Evolutionary conservation across 2,888 invertebrate species (phyloP).

Genomic region (Tribolium freemani): DNA sequence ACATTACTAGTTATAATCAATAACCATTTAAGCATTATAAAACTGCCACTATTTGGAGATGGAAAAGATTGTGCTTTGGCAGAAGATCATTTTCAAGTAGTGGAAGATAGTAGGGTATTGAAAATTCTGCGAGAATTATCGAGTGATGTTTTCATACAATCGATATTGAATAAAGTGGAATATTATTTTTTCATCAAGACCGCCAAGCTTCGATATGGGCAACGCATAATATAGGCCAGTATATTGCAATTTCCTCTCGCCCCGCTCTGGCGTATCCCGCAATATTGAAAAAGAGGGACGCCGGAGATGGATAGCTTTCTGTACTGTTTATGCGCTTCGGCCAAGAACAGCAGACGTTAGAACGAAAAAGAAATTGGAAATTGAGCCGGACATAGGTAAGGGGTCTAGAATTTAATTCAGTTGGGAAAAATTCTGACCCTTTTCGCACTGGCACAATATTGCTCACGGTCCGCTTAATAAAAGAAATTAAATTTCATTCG

Average conservation of each 20-base stretch:
- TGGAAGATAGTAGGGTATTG: background rate
- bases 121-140: conserved; percentile 37
- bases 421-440: conserved; percentile 57
- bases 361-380: conserved; percentile 60
- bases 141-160: conserved; percentile 46
- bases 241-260: conserved; percentile 60
- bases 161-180: conserved; percentile 56
- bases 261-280: conserved; percentile 46
- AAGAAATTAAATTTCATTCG: conserved; percentile 49
- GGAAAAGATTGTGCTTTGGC: conserved; percentile 1
- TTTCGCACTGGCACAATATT: conserved; percentile 48
- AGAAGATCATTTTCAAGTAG: background rate
- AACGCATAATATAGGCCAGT: conserved; percentile 63
- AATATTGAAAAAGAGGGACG: conserved; percentile 62
- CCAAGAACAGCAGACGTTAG: conserved; percentile 56
- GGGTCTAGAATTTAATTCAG: conserved; percentile 62
- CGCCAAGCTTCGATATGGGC: conserved; percentile 56
- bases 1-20: too few relatives aligned
- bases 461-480: conserved; percentile 49
- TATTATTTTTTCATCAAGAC: conserved; percentile 64
- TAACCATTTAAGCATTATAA: too few relatives aligned
- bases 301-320: conserved; percentile 64
- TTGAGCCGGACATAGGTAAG: conserved; percentile 59
- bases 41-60: too few relatives aligned
- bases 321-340: conserved; percentile 64